Evolutionary conservation across 2,888 invertebrate species (phyloP), one percentile per base, ranked within the genome.

Genomic region (Cerceris ruficornis): DNA sequence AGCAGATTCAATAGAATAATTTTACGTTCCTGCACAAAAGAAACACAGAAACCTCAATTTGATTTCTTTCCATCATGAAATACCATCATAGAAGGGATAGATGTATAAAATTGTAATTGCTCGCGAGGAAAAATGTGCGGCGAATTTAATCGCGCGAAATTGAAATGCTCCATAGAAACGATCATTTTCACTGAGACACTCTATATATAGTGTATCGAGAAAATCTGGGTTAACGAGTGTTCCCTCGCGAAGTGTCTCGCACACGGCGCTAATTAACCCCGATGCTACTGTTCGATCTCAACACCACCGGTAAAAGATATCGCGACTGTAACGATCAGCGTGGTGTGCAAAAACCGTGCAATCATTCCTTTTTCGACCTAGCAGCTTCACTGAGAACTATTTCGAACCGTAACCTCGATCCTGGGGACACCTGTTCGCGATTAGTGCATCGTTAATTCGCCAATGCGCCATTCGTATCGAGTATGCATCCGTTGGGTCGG

Each of bases 191-290:
- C 71, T 43, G 75, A 39, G 65, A 46, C 62, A 50, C 43, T 28
- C 75, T 75, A 70, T 75, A 75, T 73, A 75, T 64, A 80, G 81
- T 75, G 39, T 73, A 75, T 78, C 81, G 70, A 60, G 76, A 79
- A 81, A 82, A 82, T 82, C 82, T 81, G 76, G 82, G 82, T 81
- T 82, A 82, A 82, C 82, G 82, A 82, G 82, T 59, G 65, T 64
- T 71, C 72, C 58, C 71, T 17, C 49, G 41, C 41, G n/a, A 46
- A 46, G 60, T 69, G 67, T 69, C 57, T 60, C 67, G 71, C 55
- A 70, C 66, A 64, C 59, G 57, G 78, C 76, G 82, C 82, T 82
- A 82, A 82, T 82, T 82, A 82, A 82, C 82, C 76, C 82, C 82
- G 79, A 82, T 82, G 82, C 82, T 81, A 81, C 82, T 71, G 71